Base-by-base conservation (phyloP, 2,113 vertebrate species). In the Pogonocichla stellata region DNA sequence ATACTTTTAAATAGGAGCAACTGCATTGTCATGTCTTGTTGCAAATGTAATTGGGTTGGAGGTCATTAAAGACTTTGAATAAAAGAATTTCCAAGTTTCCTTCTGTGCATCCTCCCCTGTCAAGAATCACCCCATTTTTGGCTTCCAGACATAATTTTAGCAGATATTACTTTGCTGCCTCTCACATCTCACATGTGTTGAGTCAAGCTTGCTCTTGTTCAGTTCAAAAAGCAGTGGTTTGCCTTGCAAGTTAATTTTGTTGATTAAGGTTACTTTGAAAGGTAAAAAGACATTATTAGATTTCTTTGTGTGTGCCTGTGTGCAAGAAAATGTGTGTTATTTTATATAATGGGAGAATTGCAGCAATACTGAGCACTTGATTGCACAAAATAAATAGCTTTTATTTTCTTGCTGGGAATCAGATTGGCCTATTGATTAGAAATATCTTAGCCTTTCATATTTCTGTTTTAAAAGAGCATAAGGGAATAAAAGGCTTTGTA, bases 211-310 rank as follows among this genome's bases (percentile, higher is more conserved):
- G 3, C 83, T 95, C 88, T 94, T 94, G 58, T 67, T 88, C 38
- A 67, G 43, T 95, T 96, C 77, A 88, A 88, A 90, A 93, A 96
- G 86, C 73, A 85, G 69, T 48, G 71, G 28, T 86, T 94, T 92
- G 69, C 87, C 56, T 84, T 61, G 25, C 0, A 4, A 77, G 69
- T 83, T 95, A 53, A 75, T 86, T 57, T 48, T 80, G 54, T 80
- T 93, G 83, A 71, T 92, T 86, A 86, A 75, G 80, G 89, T 78
- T 94, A 50, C 80, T 87, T 95, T 97, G 95, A 92, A 97, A 89
- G 64, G 60, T 86, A 40, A 83, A 86, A 94, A 96, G 69, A 24
- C 80, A 15, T 95, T 58, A 91, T 94, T 88, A 88, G 61, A 50
- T 85, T 88, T 77, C 94, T 74, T 78, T 65, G 12, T 82, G 28